These are phyloP conservation scores for Sciaenops ocellatus DNA, from an alignment of 2,797 vertebrate genomes.

Conservation along the genomic window DNA sequence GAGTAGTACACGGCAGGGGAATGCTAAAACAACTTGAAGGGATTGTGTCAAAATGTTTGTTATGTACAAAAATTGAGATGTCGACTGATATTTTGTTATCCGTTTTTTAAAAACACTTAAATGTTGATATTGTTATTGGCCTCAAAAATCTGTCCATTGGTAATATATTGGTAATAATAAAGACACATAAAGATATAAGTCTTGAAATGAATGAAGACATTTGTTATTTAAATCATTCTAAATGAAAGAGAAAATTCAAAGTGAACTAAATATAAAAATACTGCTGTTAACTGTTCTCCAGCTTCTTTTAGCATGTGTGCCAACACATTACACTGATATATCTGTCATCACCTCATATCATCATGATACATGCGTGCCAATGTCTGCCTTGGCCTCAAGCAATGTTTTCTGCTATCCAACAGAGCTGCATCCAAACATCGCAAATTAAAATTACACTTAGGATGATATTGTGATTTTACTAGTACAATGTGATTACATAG, in stretches of 20 bases:
- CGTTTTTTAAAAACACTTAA: background rate
- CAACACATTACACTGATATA: background rate
- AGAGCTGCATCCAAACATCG: background rate
- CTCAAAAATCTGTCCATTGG: background rate
- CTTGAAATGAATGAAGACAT: background rate
- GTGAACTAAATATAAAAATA: background rate
- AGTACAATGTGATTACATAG: no score
- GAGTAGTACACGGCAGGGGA: no score
- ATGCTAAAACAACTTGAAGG: background rate
- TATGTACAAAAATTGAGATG: background rate
- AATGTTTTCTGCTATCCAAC: background rate
- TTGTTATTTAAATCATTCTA: background rate
- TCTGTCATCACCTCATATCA: background rate
- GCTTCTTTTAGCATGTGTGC: constrained; percentile 1
- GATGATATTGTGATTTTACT: background rate
- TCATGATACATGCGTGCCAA: background rate
- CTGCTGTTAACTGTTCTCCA: background rate
- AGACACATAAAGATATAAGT: background rate
- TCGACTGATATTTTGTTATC: background rate
- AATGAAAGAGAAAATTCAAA: background rate
- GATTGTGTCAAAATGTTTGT: background rate
- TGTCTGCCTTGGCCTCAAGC: background rate
- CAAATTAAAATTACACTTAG: background rate
- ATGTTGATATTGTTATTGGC: background rate
- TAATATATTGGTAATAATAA: background rate